phyloP scores from a whole-genome alignment of 2,888 invertebrate species.

The Tenodera sinensis region DNA sequence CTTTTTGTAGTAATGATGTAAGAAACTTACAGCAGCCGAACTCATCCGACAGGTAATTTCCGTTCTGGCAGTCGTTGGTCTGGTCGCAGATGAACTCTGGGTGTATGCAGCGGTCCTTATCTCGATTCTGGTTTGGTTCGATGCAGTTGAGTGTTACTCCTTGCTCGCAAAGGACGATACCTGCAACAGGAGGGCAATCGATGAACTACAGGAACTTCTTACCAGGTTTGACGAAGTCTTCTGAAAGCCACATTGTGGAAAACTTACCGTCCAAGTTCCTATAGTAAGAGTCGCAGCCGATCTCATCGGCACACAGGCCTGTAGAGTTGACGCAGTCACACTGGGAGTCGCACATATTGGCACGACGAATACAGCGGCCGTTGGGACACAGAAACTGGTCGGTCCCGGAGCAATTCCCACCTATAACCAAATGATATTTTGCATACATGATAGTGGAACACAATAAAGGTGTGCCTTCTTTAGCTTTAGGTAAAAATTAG shows the following conservation, averaged over 20 bases:
- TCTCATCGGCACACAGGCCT: conserved; percentile 44
- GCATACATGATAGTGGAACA: too few relatives aligned
- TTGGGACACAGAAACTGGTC: conserved; percentile 45
- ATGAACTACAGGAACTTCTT: neutral
- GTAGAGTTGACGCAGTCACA: conserved; percentile 45
- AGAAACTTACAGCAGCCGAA: conserved; percentile 41
- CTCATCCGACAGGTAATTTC: conserved; percentile 44
- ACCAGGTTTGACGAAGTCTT: too few relatives aligned
- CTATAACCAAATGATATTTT: conserved; percentile 29
- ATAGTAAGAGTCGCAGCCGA: conserved; percentile 39
- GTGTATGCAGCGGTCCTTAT: conserved; percentile 42
- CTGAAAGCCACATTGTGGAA: neutral
- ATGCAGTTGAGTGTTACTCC: conserved; percentile 19
- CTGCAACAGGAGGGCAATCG: neutral
- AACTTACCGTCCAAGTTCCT: conserved; percentile 35
- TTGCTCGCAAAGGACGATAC: conserved; percentile 10
- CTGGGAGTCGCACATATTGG: conserved; percentile 47
- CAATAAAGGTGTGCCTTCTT: too few relatives aligned
- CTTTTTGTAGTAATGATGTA: neutral
- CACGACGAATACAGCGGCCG: conserved; percentile 44
- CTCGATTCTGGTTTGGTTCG: conserved; percentile 27
- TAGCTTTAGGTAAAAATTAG: too few relatives aligned
- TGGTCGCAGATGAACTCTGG: conserved; percentile 45
- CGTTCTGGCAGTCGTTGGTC: conserved; percentile 45
- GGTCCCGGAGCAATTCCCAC: conserved; percentile 36